Base-by-base conservation (phyloP, 1,140 invertebrate genomes). In the Zaprionus tsacasi region DNA sequence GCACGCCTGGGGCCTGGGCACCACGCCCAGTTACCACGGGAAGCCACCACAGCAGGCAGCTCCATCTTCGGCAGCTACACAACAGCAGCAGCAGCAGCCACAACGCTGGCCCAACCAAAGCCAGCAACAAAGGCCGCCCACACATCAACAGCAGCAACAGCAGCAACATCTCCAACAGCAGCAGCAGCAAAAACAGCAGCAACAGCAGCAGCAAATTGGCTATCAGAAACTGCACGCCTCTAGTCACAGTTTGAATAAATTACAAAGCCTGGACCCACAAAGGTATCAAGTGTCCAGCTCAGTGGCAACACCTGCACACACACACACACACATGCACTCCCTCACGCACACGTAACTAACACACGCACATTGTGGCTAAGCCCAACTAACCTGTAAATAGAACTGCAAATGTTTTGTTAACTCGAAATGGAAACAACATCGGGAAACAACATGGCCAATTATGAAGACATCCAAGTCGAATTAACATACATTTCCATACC, bases 1-100 rank as follows among this genome's bases (percentile, higher is more conserved):
- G 65, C 93, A 94, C 70, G 82, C 93, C 33, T 95, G 94, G 94
- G 94, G 94, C 56, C 90, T 94, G 70, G 94, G 93, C 36, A 88
- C 86, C 4, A 89, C 88, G 61, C 85, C 81, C 54, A 50, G 43
- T 1, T 71, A 72, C 40, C 40, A 45, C 27, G 45, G 36, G 21
- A 73, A 80, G 7, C 74, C 58, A 35, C 25, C 69, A 7, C 66
- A 56, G 40, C 74, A 60, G 10, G 68, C 68, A 71, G 8, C 2
- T 2, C 21, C 82, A 12, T 3, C 56, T 7, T 40, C 58, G 58
- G 25, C 40, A 5, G 15, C 21, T 21, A 12, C 57, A 21, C 21
- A 21, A 0, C 58, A 33, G 3, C 13, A 60, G 25, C 72, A 82
- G 6, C 35, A 33, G 30, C 75, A 76, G 58, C 92, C 50, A 85